These are phyloP conservation scores for Temnothorax longispinosus DNA, from an alignment of 1,140 invertebrate species.

Conservation along the genomic window DNA sequence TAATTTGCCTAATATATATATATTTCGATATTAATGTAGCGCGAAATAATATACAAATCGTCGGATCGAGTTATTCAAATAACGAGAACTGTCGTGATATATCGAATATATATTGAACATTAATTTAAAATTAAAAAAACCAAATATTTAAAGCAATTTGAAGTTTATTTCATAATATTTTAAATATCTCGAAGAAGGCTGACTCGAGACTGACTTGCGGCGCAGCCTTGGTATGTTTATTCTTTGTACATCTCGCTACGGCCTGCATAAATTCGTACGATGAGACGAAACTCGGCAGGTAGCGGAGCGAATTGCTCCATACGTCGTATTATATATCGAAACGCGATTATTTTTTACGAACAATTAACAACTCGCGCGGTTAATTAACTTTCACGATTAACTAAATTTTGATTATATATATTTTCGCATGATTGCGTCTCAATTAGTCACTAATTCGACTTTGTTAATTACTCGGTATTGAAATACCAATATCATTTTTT, in stretches of 20 bases:
- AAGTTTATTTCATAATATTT: neutral
- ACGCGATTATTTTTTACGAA: neutral
- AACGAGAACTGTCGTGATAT: neutral
- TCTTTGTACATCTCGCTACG: neutral
- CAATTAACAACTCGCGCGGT: neutral
- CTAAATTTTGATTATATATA: neutral
- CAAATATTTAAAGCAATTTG: neutral
- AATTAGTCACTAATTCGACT: constrained; percentile 4
- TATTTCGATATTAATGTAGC: neutral
- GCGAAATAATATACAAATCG: neutral
- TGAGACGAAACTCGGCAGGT: neutral
- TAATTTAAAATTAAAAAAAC: neutral
- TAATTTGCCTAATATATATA: neutral
- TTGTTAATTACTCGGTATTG: neutral
- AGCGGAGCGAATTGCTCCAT: neutral
- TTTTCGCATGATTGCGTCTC: neutral
- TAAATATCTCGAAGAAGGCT: neutral
- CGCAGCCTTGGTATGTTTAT: too few species aligned
- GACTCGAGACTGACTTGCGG: neutral
- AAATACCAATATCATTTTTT: neutral
- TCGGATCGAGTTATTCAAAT: neutral
- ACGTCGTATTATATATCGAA: neutral
- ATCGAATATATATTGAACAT: neutral
- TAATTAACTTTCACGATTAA: neutral
- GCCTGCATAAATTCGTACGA: neutral